Base-by-base conservation (phyloP, 2,113 vertebrate genomes). In the Microcebus lehilahytsara region DNA sequence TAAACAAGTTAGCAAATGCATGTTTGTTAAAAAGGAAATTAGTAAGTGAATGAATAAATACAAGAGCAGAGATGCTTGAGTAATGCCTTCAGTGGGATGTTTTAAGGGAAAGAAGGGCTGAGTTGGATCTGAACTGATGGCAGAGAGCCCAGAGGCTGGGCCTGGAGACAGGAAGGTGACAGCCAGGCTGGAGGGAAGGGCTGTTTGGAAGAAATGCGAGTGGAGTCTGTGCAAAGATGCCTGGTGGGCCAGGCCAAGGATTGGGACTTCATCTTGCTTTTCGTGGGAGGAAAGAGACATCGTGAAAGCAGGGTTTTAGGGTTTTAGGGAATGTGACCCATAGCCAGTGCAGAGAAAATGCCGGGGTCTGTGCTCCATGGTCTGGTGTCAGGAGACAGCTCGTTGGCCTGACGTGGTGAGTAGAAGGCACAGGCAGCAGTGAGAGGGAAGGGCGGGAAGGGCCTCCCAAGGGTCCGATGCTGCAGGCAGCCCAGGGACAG, bases 341-440 rank as follows among this genome's bases (percentile, higher is more conserved):
- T 0, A 16, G 72, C 17, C 10, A 40, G 42, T 22, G 25, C 17
- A 71, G 81, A 69, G 30, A 69, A 72, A 58, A 27, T 2, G 14
- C 0, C 20, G 17, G 42, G 56, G 51, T 42, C 37, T 25, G 25
- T 0, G 0, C 66, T 49, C 60, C 13, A 9, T 0, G 40, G 23
- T 37, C 17, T 7, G 42, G 30, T 22, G 23, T 12, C 7, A 42
- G 89, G 64, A 49, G 62, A 34, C 0, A 23, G 32, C 74, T 53
- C 11, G 22, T 22, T 23, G 67, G 10, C 66, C 42, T 3, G 2
- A 32, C 1, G 0, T 1, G 6, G 49, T n/a, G 30, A 85, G n/a
- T 3, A 6, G 84, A 40, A 53, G 49, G 25, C 27, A 30, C 27
- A 19, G 49, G 12, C 17, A 4, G 53, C 9, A 27, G 53, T 20